A percentile compares a stretch with the other conserved stretches of the same genome.
Conservation (phyloP, 2,113 vertebrate species). For the Lethenteron reissneri region DNA sequence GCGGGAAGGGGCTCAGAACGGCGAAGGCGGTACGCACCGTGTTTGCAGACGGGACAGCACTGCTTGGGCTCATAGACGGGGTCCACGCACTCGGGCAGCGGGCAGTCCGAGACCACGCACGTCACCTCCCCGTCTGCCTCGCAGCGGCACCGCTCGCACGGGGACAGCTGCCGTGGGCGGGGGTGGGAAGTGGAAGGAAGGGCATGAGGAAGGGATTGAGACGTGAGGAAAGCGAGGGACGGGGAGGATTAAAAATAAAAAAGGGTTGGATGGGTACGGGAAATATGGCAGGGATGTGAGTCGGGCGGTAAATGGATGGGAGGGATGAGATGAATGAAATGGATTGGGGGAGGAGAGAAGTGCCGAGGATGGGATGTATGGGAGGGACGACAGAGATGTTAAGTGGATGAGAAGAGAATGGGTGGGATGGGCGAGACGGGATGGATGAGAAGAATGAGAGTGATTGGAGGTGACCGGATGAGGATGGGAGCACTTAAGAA, state of each 20-base stretch:
- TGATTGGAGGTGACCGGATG: no score
- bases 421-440: no score
- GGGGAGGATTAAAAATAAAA: not conserved
- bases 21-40: slow-evolving; percentile 32
- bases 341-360: no score
- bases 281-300: no score
- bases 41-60: slow-evolving; percentile 99
- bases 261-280: not conserved
- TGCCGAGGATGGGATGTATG: no score
- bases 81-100: slow-evolving; percentile 96
- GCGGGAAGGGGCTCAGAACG: no score
- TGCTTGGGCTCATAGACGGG: slow-evolving; percentile 96
- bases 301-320: no score
- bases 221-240: not conserved
- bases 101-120: slow-evolving; percentile 98
- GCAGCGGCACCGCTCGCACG: slow-evolving; percentile 95
- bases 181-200: not conserved
- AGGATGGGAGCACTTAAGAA: no score
- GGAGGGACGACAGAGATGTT: no score
- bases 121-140: slow-evolving; percentile 99
- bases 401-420: no score
- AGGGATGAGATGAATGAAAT: no score
- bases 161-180: slow-evolving; percentile 21
- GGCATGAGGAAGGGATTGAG: not conserved
- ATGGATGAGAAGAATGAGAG: no score